Base-by-base conservation (phyloP, 2,113 vertebrate genomes). In the Pseudorhombus dupliciocellatus region DNA sequence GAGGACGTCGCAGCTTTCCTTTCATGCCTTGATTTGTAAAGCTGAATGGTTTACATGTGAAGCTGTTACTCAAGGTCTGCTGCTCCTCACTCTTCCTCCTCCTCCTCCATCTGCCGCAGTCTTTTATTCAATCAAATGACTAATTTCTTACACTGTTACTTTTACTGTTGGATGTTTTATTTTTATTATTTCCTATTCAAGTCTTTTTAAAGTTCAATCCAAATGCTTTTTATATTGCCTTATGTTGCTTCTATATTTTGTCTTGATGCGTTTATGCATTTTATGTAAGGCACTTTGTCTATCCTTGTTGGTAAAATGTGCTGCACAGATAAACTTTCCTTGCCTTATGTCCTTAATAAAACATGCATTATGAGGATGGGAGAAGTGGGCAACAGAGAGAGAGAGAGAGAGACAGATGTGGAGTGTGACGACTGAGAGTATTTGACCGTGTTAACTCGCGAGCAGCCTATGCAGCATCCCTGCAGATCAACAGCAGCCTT, bases 331-430 rank as follows among this genome's bases (percentile, higher is more conserved):
- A 26, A 54, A 26, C 22, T 7, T 54, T 4, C 3, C 52, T 20
- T 4, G 5, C 26, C 54, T 57, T 30, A 73, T n/a, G 16, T 24
- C 24, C 21, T 6, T 46, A 11, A 44, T 40, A 46, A 0, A 1
- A 34, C 58, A 60, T 18, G 61, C 6, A 42, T 28, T 56, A 50
- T 40, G 11, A 57, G 28, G 51, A 51, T 31, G 11, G 53, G 24
- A 50, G 20, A 40, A 57, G 11, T 31, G 14, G 20, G 6, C 25
- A 50, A 26, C 40, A 66, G 16, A 5, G 4, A 79, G 7, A 68
- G 57, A 66, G 16, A 5, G 4, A 79, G 7, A 68, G 57, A 63
- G 31, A 40, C 55, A 46, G 4, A 44, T 34, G 21, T 53, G 7
- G 6, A 42, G 34, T 31, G 22, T 42, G n/a, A 42, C 21, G 18